Base-by-base conservation (phyloP, 2,113 vertebrate genomes). In the Tragelaphus scriptus region DNA sequence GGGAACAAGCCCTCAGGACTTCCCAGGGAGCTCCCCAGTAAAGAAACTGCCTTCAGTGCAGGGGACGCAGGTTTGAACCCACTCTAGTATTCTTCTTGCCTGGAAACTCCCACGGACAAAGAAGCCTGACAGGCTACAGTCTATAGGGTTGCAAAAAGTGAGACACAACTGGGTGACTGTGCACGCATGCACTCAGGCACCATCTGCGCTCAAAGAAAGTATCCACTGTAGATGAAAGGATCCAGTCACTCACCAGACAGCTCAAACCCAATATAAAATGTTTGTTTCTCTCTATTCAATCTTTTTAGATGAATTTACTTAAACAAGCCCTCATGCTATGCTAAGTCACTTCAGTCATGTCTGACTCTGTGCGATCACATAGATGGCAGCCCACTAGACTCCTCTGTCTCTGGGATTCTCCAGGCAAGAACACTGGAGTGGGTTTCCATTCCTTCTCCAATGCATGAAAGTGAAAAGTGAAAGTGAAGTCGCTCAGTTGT, bases 61-160 rank as follows among this genome's bases (percentile, higher is more conserved):
- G n/a, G 19, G n/a, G 6, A 44, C 5, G 6, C 2, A 0, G 1
- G 40, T 77, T 26, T 44, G 23, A 44, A 26, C 71, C 36, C 40
- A 26, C 12, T 77, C 71, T 40, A 44, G 36, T 44, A 44, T 77
- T 77, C 2, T 77, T 77, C 12, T 77, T 77, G 36, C 71, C 71
- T 26, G 40, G 13, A 44, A 77, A 77, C 26, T 44, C 71, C 40
- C 71, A 77, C 26, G 71, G 23, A 77, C 71, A 77, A 77, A 77
- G 71, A 77, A 44, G 28, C 23, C 12, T 44, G 12, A 21, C 36
- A 44, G 40, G 71, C 40, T 77, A 44, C 12, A 26, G 71, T 44
- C 40, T 44, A 14, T 26, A 77, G 23, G 40, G 40, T 7, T 77
- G 71, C 71, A 77, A 7, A 77, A 25, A 77, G 71, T 77, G 21